Percentiles rank a stretch among this genome's conserved stretches.
These are phyloP conservation scores for Pristionchus entomophagus DNA, from an alignment of 2,888 invertebrate species.

Conservation along the genomic window DNA sequence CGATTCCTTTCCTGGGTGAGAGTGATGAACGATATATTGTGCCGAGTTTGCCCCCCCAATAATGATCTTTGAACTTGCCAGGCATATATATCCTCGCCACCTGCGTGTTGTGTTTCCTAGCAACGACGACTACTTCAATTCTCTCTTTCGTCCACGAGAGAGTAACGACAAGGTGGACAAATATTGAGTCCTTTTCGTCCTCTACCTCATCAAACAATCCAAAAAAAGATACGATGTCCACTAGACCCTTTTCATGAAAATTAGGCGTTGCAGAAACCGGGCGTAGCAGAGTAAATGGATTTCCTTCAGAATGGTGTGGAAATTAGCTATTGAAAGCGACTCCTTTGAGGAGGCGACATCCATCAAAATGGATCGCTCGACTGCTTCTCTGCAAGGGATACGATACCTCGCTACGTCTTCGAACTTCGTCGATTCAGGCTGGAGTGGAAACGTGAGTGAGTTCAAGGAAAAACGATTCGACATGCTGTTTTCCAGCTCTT, in stretches of 20 bases:
- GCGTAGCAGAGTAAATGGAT: too few relatives aligned
- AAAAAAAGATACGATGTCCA: too few relatives aligned
- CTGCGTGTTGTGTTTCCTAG: slow-evolving; percentile 7
- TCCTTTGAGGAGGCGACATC: neutral
- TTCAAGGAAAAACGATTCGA: neutral
- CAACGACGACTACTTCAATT: neutral
- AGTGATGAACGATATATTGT: neutral
- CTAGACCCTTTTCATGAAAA: too few relatives aligned
- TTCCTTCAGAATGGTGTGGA: too few relatives aligned
- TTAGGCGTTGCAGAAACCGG: too few relatives aligned
- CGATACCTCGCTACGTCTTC: neutral
- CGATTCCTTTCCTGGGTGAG: slow-evolving; percentile 35
- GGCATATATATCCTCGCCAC: slow-evolving; percentile 37
- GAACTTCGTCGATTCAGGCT: neutral
- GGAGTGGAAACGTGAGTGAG: neutral
- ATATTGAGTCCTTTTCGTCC: neutral
- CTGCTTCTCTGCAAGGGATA: neutral
- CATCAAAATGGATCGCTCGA: neutral
- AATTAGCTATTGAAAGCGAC: neutral
- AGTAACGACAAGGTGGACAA: slow-evolving; percentile 16
- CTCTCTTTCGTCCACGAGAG: slow-evolving; percentile 29
- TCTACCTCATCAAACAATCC: neutral
- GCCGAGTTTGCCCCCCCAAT: neutral
- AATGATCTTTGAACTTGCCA: neutral
- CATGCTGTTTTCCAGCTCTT: too few relatives aligned